Base-by-base conservation (phyloP, 2,888 invertebrate species). In the Eupithecia abbreviata region DNA sequence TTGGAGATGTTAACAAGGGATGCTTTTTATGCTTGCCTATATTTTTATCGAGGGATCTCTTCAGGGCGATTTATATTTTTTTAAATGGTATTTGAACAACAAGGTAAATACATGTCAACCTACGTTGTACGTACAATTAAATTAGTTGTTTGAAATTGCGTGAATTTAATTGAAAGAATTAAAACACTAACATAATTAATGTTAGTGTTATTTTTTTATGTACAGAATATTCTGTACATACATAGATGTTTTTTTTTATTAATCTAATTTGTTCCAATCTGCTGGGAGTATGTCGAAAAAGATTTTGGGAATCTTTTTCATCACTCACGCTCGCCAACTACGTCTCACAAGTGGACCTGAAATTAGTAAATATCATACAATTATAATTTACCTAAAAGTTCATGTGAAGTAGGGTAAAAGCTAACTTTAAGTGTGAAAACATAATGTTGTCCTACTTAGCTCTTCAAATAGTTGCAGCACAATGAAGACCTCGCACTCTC, bases 401-500 rank as follows among this genome's bases (percentile, higher is more conserved):
- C 7, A 10, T 18, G 9, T 58, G 10, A 18, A 58, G 58, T 58
- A 9, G 3, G 9, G 18, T 18, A 18, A 9, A 58, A 18, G 58
- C 18, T 18, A 9, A 18, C 41, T 6, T 41, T 65, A 18, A 0
- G 10, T 41, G 62, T 30, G 41, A 10, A 65, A 65, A 58, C 18
- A 67, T 45, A 30, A 67, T 45, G 71, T 42, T 68, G 45, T 47
- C 42, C 67, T 68, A 71, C 67, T 67, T 68, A 71, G 70, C 73
- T 47, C 58, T 41, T 55, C 62, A 72, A 71, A 69, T 49, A 69
- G 47, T 69, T 18, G 45, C 77, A 75, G 18, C 77, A 75, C 49
- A 75, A 75, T 71, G 73, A 71, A 75, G 77, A 72, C 58, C 66
- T 73, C 77, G 73, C 75, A 73, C 75, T 49, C 42, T 55, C 55